These are phyloP conservation scores for Gavia stellata DNA, from an alignment of 2,113 vertebrate genomes.

Conservation along the genomic window DNA sequence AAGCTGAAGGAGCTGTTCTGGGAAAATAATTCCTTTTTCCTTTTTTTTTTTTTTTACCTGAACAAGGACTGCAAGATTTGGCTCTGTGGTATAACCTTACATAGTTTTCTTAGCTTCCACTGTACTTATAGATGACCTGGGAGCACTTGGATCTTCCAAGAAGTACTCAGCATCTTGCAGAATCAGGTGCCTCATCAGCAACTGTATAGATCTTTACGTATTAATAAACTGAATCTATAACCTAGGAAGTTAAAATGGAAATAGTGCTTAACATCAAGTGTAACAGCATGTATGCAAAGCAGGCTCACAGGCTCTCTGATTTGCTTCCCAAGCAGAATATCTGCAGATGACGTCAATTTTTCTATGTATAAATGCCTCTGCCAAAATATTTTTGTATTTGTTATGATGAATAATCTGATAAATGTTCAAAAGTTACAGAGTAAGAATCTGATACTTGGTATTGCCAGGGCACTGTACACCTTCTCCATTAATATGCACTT, in stretches of 20 bases:
- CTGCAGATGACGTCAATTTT: background rate
- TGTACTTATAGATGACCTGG: background rate
- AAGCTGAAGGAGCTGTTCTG: background rate
- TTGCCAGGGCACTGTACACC: background rate
- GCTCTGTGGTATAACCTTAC: background rate
- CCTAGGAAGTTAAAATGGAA: background rate
- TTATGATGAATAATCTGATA: background rate
- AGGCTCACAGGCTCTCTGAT: background rate
- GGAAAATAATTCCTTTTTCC: background rate
- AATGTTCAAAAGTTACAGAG: background rate
- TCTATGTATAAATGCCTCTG: background rate
- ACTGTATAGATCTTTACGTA: background rate
- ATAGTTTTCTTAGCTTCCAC: background rate
- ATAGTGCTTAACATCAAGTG: background rate
- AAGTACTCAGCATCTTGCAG: background rate
- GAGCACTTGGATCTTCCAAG: background rate
- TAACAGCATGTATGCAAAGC: background rate
- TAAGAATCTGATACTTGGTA: background rate
- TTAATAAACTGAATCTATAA: background rate
- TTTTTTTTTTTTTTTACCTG: background rate
- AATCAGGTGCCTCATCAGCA: background rate
- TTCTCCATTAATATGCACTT: fast-evolving
- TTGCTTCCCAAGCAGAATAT: background rate
- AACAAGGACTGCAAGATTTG: background rate
- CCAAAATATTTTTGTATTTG: background rate